Evolutionary conservation across 2,113 vertebrate species (phyloP).

Genomic region (Crotalus horridus): DNA sequence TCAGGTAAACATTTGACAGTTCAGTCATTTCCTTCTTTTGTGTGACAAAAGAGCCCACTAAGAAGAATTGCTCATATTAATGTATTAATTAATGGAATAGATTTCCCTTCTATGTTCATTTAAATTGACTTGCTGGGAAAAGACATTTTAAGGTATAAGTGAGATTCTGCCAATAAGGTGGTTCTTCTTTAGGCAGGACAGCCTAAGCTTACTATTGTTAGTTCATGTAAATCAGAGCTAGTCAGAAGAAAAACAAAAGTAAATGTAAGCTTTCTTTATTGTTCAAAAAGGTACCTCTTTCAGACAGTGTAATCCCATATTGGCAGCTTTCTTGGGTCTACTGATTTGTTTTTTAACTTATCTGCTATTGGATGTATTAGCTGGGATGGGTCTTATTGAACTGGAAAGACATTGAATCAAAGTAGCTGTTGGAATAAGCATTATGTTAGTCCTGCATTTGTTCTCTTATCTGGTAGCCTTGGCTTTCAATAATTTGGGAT

Average conservation of each 20-base stretch:
- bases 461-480: neutral
- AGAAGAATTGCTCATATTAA: neutral
- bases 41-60: neutral
- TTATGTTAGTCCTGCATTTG: neutral
- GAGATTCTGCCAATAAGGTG: neutral
- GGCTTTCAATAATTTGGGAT: neutral
- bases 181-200: neutral
- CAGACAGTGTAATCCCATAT: neutral
- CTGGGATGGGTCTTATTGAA: too few species aligned
- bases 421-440: neutral
- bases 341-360: neutral
- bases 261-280: neutral
- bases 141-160: neutral
- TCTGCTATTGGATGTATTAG: neutral
- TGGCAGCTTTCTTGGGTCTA: neutral
- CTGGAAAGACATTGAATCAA: neutral
- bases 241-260: neutral
- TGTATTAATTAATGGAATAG: neutral
- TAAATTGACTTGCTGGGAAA: neutral
- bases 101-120: neutral
- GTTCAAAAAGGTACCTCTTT: neutral
- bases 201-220: neutral
- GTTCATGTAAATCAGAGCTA: neutral
- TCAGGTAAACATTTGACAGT: neutral
- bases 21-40: neutral